These are phyloP conservation scores for Heterodera schachtii DNA, from an alignment of 1,140 invertebrate genomes.

Conservation along the genomic window DNA sequence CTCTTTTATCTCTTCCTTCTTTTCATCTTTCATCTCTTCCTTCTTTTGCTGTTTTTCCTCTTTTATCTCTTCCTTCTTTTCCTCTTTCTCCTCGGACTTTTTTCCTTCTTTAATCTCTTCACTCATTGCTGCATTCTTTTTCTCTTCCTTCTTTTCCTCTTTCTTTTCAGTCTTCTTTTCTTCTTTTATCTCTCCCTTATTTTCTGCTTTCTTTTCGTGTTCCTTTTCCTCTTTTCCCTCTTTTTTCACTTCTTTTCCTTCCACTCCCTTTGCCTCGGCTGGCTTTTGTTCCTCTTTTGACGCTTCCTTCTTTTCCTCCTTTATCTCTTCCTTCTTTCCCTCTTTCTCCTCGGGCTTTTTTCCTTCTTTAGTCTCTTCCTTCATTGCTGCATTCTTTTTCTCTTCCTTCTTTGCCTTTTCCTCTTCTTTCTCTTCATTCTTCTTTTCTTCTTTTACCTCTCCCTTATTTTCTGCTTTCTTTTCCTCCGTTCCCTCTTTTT, in stretches of 20 bases:
- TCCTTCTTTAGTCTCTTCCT: too few species aligned
- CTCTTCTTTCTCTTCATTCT: background rate
- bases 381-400: background rate
- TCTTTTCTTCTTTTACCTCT: background rate
- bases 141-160: conserved; percentile 6
- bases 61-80: too few species aligned
- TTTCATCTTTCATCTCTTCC: too few species aligned
- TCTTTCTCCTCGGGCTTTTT: background rate
- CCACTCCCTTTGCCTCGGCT: too few species aligned
- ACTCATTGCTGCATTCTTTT: too few species aligned
- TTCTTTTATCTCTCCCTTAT: background rate
- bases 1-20: too few species aligned
- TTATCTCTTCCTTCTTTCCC: too few species aligned
- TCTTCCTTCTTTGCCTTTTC: background rate
- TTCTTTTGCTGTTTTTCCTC: background rate
- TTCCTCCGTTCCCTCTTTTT: background rate
- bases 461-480: background rate
- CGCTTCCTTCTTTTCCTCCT: background rate
- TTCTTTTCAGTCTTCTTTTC: background rate
- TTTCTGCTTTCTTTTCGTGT: too few species aligned
- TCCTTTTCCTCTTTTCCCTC: background rate
- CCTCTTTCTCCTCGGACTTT: background rate
- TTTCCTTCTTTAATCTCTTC: background rate
- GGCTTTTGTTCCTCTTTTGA: too few species aligned
- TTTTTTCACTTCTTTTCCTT: background rate